Evolutionary conservation across 2,113 vertebrate species (phyloP), one percentile per base, ranked within the genome.

Genomic region (Pipa parva): DNA sequence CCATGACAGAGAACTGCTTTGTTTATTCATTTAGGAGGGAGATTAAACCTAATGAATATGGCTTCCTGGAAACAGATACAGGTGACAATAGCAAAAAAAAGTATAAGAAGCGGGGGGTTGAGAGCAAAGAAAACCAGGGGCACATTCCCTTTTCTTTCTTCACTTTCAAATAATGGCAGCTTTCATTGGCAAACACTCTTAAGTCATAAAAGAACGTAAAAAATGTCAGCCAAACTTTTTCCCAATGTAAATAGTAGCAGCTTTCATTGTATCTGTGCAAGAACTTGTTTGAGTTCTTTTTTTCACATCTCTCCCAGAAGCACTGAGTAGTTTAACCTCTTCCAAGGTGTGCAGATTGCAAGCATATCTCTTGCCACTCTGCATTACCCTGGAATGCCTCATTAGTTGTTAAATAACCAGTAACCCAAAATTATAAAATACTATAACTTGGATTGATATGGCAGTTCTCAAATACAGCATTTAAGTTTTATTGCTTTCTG

Each of bases 11-110:
- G 90, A 84, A 86, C 83, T 84, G 88, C 93, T 94, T 98, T 98
- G 93, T 98, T 90, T 93, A 93, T 95, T 93, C 92, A 94, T 94
- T 91, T 92, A 88, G 87, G 78, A 83, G 85, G 86, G 83, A 91
- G 90, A 90, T 93, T 91, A 88, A 86, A 89, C 91, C 88, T 86
- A 87, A 88, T 90, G 87, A 88, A 87, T 87, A 82, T 85, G 84
- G 84, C 90, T 91, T 92, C 90, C 89, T 91, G 88, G 86, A 90
- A 92, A 91, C 71, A 83, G 90, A 91, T 92, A 88, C 86, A 84
- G 77, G 84, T 82, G 83, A 92, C 88, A 92, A 88, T 88, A 54
- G 83, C 77, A 58, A 73, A 78, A 82, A 78, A 73, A 72, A 61
- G 82, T 81, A 71, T 63, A 42, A 69, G 70, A 48, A 36, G 31